Evolutionary conservation across 2,888 invertebrate species (phyloP), one percentile per base, ranked within the genome.

Genomic region (Synergus gifuensis): DNA sequence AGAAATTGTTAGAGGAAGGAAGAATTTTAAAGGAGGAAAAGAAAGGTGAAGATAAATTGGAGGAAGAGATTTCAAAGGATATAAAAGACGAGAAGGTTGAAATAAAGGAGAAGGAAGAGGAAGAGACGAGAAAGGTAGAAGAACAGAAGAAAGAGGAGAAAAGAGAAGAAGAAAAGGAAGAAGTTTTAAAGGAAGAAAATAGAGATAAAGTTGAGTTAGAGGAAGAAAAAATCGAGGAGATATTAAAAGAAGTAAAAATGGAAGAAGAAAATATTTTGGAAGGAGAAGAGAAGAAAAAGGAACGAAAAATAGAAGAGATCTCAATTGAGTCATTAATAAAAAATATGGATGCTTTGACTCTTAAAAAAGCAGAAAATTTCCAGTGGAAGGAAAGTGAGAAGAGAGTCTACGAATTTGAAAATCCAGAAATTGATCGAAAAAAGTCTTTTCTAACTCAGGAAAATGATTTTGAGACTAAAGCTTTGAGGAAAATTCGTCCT

Each of bases 401-500:
- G 18, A 60, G 58, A 49, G 16, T 16, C 11, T 60, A 9, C 22
- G 22, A 60, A 22, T 60, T 60, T 1, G 42, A 36, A 46, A 42
- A 76, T 36, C 18, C 69, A 11, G 76, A 78, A 18, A 36, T 64
- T 12, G 76, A 67, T 16, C 58, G 76, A 22, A 81, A 83, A 44
- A 83, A 76, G 60, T 79, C 78, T 11, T 73, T 69, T 16, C 18
- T 78, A 36, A 8, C 36, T 40, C 18, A 83, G 80, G 83, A 80
- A 82, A 28, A 77, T 77, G 4, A 80, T 63, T 7, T 78, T 85
- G 46, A 85, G 36, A 62, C 79, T 81, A 1, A 85, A 76, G 14
- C 85, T 87, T 80, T 46, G 83, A 18, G 79, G 60, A 16, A 85
- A 79, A 63, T 78, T 85, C n/a, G 84, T 78, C 11, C 76, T 82